These are phyloP conservation scores for Rotaria magnacalcarata DNA, from an alignment of 2,888 invertebrate species.

Conservation along the genomic window DNA sequence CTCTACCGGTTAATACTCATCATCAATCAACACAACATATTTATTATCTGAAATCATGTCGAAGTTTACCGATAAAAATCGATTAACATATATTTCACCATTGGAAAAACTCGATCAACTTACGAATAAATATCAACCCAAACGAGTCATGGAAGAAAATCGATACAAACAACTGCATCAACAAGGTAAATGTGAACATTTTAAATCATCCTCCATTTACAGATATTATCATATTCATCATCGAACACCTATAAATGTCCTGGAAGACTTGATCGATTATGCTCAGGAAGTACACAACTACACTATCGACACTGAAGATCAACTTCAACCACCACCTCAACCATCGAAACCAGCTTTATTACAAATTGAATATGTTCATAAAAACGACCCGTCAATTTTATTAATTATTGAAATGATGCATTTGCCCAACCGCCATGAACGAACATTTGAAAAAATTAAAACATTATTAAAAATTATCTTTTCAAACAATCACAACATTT, in stretches of 20 bases:
- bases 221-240: background rate
- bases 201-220: background rate
- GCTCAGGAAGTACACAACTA: background rate
- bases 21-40: no score
- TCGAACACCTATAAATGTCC: background rate
- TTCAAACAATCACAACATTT: background rate
- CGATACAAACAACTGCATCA: background rate
- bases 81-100: background rate
- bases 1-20: no score
- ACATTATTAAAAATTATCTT: background rate
- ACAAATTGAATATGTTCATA: background rate
- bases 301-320: background rate
- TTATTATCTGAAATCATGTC: no score
- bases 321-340: background rate
- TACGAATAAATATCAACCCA: background rate
- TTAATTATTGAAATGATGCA: background rate
- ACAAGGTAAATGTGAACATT: background rate
- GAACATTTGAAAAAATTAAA: no score
- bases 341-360: background rate
- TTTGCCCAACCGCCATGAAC: no score
- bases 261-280: background rate
- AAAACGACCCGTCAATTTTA: background rate
- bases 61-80: no score
- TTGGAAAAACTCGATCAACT: background rate
- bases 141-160: background rate